Base-by-base conservation (phyloP, 2,888 invertebrate genomes). In the Pediacus dermestoides region DNA sequence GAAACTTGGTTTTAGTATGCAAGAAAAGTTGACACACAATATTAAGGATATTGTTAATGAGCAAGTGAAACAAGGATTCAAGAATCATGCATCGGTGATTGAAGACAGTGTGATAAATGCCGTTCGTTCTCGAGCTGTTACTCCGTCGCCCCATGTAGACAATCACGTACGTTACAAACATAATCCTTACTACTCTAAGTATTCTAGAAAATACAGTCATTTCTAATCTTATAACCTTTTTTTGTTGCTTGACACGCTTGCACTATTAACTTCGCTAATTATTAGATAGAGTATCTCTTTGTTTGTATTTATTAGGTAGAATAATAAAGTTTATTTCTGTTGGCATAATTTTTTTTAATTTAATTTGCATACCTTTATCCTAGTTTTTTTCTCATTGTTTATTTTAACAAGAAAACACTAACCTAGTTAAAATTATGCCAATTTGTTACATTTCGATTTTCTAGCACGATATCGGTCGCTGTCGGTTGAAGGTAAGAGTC, bases 101-200 rank as follows among this genome's bases (percentile, higher is more conserved):
- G 78, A 77, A 61, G 75, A 77, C 54, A 75, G 74, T 51, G 73
- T 79, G 10, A 66, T 77, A 16, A 71, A 71, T 39, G 80, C 79
- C 4, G 74, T 84, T 33, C 72, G 82, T 25, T 85, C 87, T 3
- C 74, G 85, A 54, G 79, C 85, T 0, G 82, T 81, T 8, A 88
- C 88, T 2, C 88, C 88, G 1, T 82, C 83, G 4, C 80, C 84
- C 10, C 74, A 76, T 38, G 69, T 73, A 23, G 78, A 80, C 57
- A 62, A 75, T 30, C 70, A 67, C 56, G 70, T 70, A 68, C 39
- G 63, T 62, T 53, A 47, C n/a, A 28, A 10, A 13, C 7, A 28
- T 13, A 23, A 23, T 3, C 10, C n/a, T n/a, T 4, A 23, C 10
- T 6, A n/a, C 10, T 23, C 4, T n/a, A 23, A 23, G 3, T n/a